Evolutionary conservation across 2,888 invertebrate species (phyloP).

Genomic region (Eristalis tenax): DNA sequence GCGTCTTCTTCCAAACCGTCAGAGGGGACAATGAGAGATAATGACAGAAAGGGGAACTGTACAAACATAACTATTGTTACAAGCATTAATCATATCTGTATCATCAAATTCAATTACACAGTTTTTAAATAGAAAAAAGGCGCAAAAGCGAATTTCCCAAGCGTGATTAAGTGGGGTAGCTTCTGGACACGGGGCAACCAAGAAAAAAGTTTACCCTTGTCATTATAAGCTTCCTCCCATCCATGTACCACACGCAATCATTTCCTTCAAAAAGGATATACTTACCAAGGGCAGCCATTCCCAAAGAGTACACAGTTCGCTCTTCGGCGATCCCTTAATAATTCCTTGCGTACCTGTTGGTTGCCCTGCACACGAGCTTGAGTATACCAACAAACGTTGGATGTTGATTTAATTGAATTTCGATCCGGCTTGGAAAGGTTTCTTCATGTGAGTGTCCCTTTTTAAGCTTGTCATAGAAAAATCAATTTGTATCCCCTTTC

Average conservation of each 20-base stretch:
- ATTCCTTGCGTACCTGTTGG: background rate
- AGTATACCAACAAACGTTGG: background rate
- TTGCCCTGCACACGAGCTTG: background rate
- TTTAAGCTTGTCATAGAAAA: conserved; percentile 1
- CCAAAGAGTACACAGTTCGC: conserved; percentile 34
- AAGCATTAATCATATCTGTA: background rate
- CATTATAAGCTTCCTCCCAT: conserved; percentile 8
- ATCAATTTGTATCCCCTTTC: background rate
- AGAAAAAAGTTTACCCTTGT: conserved; percentile 1
- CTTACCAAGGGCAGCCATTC: conserved; percentile 32
- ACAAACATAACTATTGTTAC: no score
- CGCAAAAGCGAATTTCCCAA: background rate
- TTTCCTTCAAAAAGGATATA: conserved; percentile 17
- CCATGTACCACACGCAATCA: conserved; percentile 20
- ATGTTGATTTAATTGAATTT: background rate
- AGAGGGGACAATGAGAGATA: no score
- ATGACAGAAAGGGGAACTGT: no score
- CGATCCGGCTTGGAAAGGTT: background rate
- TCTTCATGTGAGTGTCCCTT: background rate
- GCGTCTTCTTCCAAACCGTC: no score
- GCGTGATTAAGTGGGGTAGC: background rate
- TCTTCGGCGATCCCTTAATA: conserved; percentile 21
- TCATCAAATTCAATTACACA: background rate
- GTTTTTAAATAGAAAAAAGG: background rate
- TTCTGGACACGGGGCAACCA: background rate